Base-by-base conservation (phyloP, 1,140 invertebrate genomes). In the Aphelinus certus region DNA sequence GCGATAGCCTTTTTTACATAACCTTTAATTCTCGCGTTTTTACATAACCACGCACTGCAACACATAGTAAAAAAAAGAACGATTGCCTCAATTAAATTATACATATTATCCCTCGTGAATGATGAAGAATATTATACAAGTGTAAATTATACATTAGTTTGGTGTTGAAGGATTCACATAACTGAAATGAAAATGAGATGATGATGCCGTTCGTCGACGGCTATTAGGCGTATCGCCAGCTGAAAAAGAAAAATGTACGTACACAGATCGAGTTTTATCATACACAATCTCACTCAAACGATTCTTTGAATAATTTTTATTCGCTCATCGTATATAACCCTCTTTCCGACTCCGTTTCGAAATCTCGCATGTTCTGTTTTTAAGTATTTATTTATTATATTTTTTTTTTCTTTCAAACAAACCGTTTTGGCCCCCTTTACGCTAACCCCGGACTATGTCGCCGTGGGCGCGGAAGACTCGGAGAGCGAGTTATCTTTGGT, bases 401-500 rank as follows among this genome's bases (percentile, higher is more conserved):
- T 53, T 53, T 0, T 53, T 46, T 60, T n/a, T 48, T 5, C 48
- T 53, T 43, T 68, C 45, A 55, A 63, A 64, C 42, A 75, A 71
- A 71, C 55, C 62, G 56, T 75, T 75, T 75, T 75, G 73, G 73
- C 61, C 73, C 71, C 66, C 46, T 69, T 75, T 57, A 75, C 65
- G 66, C 66, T 51, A 75, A 43, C 58, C 66, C 64, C 66, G 66
- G 58, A 64, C 58, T 64, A 51, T 7, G 43, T 55, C 45, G 66
- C 57, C 66, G 66, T 57, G 67, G 73, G 66, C 73, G 73, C 62
- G 67, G 67, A 75, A 70, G 67, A 71, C 73, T 71, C 67, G 68
- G 62, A 71, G 73, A 75, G 66, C 68, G 73, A 65, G 67, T 71
- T 75, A 66, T 53, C 55, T 71, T 75, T 75, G 62, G 67, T 75